These are phyloP conservation scores for Saccostrea cuccullata DNA, from an alignment of 1,140 invertebrate species.

Conservation along the genomic window DNA sequence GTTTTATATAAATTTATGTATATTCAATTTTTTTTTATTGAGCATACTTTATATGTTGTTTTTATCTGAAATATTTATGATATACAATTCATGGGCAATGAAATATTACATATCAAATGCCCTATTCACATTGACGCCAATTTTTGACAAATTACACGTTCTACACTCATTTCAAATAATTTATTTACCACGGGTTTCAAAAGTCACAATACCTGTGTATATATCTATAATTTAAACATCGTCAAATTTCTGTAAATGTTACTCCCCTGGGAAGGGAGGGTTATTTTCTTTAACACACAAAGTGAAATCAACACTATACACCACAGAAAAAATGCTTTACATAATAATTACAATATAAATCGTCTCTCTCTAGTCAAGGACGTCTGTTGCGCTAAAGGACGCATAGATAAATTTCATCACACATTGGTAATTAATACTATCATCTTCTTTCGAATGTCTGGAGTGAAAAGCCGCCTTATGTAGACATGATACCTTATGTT, in stretches of 20 bases:
- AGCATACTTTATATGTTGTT: too few relatives aligned
- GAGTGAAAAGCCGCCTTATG: too few relatives aligned
- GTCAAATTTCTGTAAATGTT: conserved; percentile 25
- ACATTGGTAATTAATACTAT: background rate
- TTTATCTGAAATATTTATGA: too few relatives aligned
- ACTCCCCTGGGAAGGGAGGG: background rate
- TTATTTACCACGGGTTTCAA: background rate
- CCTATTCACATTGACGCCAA: background rate
- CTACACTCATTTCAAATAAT: background rate
- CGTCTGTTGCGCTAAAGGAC: background rate
- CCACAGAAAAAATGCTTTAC: background rate
- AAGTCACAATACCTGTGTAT: background rate
- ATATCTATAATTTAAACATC: background rate
- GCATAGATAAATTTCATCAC: background rate
- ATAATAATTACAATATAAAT: conserved; percentile 15
- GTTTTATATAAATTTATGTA: too few relatives aligned
- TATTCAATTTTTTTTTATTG: too few relatives aligned
- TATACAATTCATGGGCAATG: too few relatives aligned
- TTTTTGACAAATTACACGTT: conserved; percentile 18
- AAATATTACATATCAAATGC: background rate
- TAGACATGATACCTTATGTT: too few relatives aligned
- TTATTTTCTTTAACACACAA: background rate
- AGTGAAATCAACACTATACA: conserved; percentile 6
- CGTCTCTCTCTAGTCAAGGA: conserved; percentile 6
- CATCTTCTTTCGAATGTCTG: too few relatives aligned